Base-by-base conservation (phyloP, 2,113 vertebrate genomes). In the Lethenteron reissneri region DNA sequence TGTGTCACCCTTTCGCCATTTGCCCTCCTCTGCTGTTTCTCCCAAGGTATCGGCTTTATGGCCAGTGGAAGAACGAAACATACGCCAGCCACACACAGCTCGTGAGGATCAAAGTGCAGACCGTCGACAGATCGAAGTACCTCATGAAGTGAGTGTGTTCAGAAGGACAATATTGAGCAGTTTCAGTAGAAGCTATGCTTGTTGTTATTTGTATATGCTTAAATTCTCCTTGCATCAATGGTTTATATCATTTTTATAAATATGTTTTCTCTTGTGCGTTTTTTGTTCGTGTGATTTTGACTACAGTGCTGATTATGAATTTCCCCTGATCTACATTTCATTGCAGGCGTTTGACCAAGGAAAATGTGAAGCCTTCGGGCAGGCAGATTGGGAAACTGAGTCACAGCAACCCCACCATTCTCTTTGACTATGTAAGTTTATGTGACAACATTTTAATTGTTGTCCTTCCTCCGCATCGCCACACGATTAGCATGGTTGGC, bases 331-430 rank as follows among this genome's bases (percentile, higher is more conserved):
- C 25, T 68, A 17, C 25, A 25, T 68, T 68, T 68, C 57, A 78
- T 78, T 11, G 72, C 17, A 97, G 92, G 77, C 89, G 94, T 71
- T 78, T 99, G 82, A 97, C 94, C 74, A 99, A 97, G 85, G 94
- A 99, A 84, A 97, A 96, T 76, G 90, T 99, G 79, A 99, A 97
- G 81, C 91, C 94, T 72, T 99, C 94, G 77, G 92, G 92, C 83
- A 87, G 91, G 80, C 94, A 99, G 79, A 96, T 99, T 78, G 94
- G 94, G 77, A 99, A 99, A 71, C 82, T 99, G 78, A 99, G 91
- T 84, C 91, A 99, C 82, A 96, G 90, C 82, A 99, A 99, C 81
- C 94, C 94, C 81, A 96, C 94, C 58, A 99, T 99, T 83, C 85
- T 99, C 76, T 99, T 97, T 85, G 94, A 99, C 83, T 99, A 97